Evolutionary conservation across 1,140 invertebrate genomes (phyloP), one percentile per base, ranked within the genome.

Genomic region (Drosophila bifasciata): DNA sequence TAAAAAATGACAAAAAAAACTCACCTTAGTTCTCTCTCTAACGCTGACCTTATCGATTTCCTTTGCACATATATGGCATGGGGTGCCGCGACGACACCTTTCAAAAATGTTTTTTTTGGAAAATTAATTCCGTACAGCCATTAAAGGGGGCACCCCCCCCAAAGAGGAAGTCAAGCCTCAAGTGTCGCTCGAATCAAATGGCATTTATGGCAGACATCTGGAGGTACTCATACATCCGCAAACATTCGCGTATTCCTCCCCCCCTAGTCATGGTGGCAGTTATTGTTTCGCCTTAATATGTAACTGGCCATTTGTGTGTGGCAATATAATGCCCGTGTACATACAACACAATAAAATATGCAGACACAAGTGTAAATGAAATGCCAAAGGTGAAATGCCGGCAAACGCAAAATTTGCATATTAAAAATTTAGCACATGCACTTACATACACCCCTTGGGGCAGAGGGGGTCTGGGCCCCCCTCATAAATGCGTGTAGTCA

Each of bases 371-470:
- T 85, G 81, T 63, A 85, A 85, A 85, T 85, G 81, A 85, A 85
- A 86, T 85, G 81, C 51, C 46, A 70, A 76, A 76, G 79, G 56
- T 67, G 64, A 55, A n/a, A n/a, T n/a, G 32, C 16, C 11, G 2
- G 28, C 8, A 5, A 8, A 16, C 25, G 25, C 49, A 8, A 77
- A 77, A 85, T 85, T 85, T 86, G 68, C 81, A 85, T 85, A 85
- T 85, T 86, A 86, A 67, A 86, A 86, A 85, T 85, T 86, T 81
- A 75, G 77, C 81, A 85, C 81, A 86, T 85, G 81, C 83, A 86
- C 72, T 86, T 74, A 50, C 32, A 11, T 36, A 13, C 11, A 13
- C 11, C 32, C 25, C 46, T 43, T 51, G 9, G 16, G 16, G 19
- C 16, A 8, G 41, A 15, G 19, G 40, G 49, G 21, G 63, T 4